Evolutionary conservation across 2,113 vertebrate genomes (phyloP).

Genomic region (Morone saxatilis): DNA sequence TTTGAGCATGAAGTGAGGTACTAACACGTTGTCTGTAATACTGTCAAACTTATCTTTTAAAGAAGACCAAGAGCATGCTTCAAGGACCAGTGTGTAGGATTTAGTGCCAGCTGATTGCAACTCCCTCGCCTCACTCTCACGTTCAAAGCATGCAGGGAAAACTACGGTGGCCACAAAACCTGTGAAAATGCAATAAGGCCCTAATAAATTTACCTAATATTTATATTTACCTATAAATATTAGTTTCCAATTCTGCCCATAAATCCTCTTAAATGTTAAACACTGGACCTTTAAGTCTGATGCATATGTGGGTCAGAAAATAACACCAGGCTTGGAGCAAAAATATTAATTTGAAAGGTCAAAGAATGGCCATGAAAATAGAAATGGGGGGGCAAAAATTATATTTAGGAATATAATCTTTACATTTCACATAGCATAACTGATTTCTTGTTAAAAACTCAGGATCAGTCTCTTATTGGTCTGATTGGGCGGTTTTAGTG

Average conservation of each 20-base stretch:
- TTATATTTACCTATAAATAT: too few relatives aligned
- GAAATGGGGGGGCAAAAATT: not conserved
- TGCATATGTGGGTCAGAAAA: slow-evolving; percentile 38
- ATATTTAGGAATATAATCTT: not conserved
- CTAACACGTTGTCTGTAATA: not conserved
- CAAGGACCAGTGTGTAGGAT: too few relatives aligned
- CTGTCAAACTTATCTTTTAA: not conserved
- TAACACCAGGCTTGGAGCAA: not conserved
- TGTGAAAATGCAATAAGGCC: too few relatives aligned
- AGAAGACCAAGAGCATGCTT: too few relatives aligned
- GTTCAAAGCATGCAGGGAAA: too few relatives aligned
- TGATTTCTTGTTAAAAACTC: not conserved
- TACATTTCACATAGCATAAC: not conserved
- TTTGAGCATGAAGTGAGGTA: not conserved
- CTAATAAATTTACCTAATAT: too few relatives aligned
- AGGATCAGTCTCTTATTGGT: not conserved
- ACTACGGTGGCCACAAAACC: too few relatives aligned
- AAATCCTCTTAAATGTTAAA: too few relatives aligned
- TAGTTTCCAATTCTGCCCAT: too few relatives aligned
- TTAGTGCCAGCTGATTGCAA: too few relatives aligned
- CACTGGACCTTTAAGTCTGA: not conserved
- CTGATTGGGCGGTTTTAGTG: not conserved
- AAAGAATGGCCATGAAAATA: not conserved
- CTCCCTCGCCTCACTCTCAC: too few relatives aligned
- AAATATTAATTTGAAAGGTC: slow-evolving; percentile 35